Evolutionary conservation across 2,797 vertebrate species (phyloP).

Genomic region (Huso huso): DNA sequence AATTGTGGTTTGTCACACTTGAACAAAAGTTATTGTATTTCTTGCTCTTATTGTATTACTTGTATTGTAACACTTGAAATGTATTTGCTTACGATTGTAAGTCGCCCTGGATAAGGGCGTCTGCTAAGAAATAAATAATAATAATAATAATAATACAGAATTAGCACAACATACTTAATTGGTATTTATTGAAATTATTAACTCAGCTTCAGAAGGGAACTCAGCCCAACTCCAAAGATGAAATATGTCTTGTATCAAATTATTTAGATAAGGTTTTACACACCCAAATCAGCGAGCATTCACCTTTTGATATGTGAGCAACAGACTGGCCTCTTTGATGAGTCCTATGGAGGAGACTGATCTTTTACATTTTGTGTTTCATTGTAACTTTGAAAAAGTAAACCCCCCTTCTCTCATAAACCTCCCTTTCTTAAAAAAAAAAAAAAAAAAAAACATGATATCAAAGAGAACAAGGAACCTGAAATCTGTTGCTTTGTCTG

Average conservation of each 20-base stretch:
- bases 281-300: slow-evolving; percentile 16
- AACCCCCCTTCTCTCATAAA: slow-evolving; percentile 11
- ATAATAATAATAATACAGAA: too few relatives aligned
- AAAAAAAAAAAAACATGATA: too few relatives aligned
- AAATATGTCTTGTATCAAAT: slow-evolving; percentile 17
- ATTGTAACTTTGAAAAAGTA: slow-evolving; percentile 1
- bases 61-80: too few relatives aligned
- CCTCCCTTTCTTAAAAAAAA: slow-evolving; percentile 11
- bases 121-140: too few relatives aligned
- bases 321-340: slow-evolving; percentile 21
- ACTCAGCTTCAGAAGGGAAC: slow-evolving; percentile 10
- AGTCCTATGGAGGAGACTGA: slow-evolving; percentile 9
- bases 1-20: too few relatives aligned
- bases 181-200: slow-evolving; percentile 14
- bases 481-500: slow-evolving; percentile 12
- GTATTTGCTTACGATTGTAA: too few relatives aligned
- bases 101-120: too few relatives aligned
- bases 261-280: slow-evolving; percentile 16
- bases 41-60: too few relatives aligned
- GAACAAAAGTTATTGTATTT: too few relatives aligned
- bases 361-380: slow-evolving; percentile 24
- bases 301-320: slow-evolving; percentile 21
- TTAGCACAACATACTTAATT: slow-evolving; percentile 8
- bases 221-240: slow-evolving; percentile 5
- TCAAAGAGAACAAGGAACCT: slow-evolving; percentile 3